Evolutionary conservation across 2,888 invertebrate species (phyloP).

Genomic region (Campopleginae sp.): DNA sequence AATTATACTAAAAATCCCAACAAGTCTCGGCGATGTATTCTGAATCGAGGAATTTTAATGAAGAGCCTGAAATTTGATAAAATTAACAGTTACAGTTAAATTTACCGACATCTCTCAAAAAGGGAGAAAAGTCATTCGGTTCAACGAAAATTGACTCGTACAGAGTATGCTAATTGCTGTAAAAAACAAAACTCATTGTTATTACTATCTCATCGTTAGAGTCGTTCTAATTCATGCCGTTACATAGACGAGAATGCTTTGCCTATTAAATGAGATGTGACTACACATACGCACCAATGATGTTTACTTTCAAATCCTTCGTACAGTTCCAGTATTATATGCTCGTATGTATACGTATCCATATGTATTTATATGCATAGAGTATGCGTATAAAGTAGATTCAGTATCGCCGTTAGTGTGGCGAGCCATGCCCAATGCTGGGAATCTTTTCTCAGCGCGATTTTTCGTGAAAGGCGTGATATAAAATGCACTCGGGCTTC

Average conservation of each 20-base stretch:
- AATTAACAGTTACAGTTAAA: conserved; percentile 3
- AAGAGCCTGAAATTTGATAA: neutral
- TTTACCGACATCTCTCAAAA: neutral
- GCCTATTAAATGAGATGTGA: conserved; percentile 72
- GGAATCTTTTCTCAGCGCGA: conserved; percentile 57
- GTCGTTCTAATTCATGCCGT: conserved; percentile 75
- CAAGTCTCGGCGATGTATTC: neutral
- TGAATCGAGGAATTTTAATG: neutral
- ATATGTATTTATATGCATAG: conserved; percentile 1
- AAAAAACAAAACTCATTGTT: conserved; percentile 69
- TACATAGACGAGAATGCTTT: conserved; percentile 68
- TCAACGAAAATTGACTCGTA: conserved; percentile 20
- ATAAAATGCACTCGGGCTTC: conserved; percentile 59
- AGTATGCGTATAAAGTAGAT: conserved; percentile 8
- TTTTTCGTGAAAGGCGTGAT: conserved; percentile 67
- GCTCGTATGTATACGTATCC: neutral
- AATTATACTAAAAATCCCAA: neutral
- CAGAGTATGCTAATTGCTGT: conserved; percentile 2
- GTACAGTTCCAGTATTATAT: conserved; percentile 19
- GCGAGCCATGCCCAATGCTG: conserved; percentile 62
- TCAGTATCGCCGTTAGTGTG: conserved; percentile 40
- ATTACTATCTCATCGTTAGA: conserved; percentile 71
- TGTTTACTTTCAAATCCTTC: conserved; percentile 67
- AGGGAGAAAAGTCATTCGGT: conserved; percentile 47
- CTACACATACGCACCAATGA: conserved; percentile 53